Conservation (phyloP, 2,797 vertebrate genomes). For the Schizopygopsis pylzovi region DNA sequence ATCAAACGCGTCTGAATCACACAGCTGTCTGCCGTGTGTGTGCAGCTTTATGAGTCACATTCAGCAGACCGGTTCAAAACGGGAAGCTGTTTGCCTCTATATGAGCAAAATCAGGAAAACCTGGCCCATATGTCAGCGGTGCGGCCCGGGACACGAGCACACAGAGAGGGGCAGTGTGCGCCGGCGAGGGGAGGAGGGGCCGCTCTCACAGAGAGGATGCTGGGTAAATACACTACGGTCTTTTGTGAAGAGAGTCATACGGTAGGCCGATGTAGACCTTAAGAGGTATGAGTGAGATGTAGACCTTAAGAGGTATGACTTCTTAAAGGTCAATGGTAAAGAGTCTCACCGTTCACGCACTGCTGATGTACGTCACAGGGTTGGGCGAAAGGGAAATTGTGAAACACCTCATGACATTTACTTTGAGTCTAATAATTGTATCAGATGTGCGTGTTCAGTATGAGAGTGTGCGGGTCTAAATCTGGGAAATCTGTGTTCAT, state of each 20-base stretch:
- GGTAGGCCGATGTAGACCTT: slow-evolving; percentile 20
- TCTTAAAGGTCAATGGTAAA: slow-evolving; percentile 4
- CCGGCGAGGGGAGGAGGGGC: neutral
- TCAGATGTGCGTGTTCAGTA: neutral
- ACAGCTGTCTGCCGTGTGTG: slow-evolving; percentile 31
- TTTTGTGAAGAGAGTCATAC: slow-evolving; percentile 43
- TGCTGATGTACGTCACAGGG: slow-evolving; percentile 34
- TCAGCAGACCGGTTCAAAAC: slow-evolving; percentile 6
- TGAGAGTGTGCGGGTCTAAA: neutral
- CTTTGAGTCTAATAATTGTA: slow-evolving; percentile 16
- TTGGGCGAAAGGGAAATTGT: slow-evolving; percentile 10
- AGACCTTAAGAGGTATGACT: slow-evolving; percentile 10
- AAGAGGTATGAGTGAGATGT: slow-evolving; percentile 8
- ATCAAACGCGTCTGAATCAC: slow-evolving; percentile 37
- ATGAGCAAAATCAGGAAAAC: slow-evolving; percentile 46
- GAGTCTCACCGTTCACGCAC: slow-evolving; percentile 7
- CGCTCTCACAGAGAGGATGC: slow-evolving; percentile 46
- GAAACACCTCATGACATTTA: slow-evolving; percentile 45
- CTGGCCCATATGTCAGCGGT: slow-evolving; percentile 42
- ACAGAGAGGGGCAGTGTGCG: slow-evolving; percentile 57
- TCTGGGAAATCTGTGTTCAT: neutral
- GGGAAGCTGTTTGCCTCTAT: slow-evolving; percentile 35
- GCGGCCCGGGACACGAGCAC: neutral
- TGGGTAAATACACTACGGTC: slow-evolving; percentile 50
- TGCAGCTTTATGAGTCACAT: slow-evolving; percentile 43